A percentile compares a stretch with the other conserved stretches of the same genome.
These are phyloP conservation scores for Aphidoletes aphidimyza DNA, from an alignment of 2,888 invertebrate genomes.

Conservation along the genomic window DNA sequence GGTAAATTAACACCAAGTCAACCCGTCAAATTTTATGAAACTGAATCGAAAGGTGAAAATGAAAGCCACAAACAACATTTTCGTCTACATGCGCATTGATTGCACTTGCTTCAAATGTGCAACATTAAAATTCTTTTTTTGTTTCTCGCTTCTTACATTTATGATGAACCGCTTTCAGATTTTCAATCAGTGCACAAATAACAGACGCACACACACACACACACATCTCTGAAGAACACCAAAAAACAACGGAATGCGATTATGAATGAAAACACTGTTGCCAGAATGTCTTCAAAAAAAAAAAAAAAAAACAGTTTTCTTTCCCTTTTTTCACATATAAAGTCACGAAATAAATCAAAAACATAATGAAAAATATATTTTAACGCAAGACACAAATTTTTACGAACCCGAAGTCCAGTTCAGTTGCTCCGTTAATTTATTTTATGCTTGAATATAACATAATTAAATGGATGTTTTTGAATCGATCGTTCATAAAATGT, in stretches of 20 bases:
- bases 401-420: background rate
- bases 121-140: no score
- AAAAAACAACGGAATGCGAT: background rate
- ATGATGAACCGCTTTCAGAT: no score
- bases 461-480: slow-evolving; percentile 25
- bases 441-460: background rate
- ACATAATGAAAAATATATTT: no score
- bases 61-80: no score
- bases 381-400: background rate
- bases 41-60: no score
- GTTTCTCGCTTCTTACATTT: no score
- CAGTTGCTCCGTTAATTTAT: slow-evolving; percentile 7
- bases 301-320: background rate
- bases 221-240: no score
- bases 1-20: no score
- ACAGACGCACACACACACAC: no score
- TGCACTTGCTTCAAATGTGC: background rate
- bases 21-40: no score
- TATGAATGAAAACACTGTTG: background rate
- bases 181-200: no score
- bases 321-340: background rate
- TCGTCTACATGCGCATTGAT: no score
- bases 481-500: background rate
- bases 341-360: slow-evolving; percentile 34
- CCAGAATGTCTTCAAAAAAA: background rate